Evolutionary conservation across 2,113 vertebrate genomes (phyloP).

Genomic region (Petromus typicus): DNA sequence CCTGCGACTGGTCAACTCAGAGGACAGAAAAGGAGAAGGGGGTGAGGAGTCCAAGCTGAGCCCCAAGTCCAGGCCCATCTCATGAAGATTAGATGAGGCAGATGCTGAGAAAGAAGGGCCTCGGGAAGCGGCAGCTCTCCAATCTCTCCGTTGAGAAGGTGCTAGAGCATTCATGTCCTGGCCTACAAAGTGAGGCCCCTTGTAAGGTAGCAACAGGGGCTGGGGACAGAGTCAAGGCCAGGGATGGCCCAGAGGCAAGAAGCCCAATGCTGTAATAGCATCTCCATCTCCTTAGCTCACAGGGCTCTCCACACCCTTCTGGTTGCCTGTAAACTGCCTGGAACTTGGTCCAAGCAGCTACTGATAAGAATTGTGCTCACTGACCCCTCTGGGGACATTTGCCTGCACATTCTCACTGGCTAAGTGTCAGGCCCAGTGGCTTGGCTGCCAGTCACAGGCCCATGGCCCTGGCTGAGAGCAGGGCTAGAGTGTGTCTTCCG

Average conservation of each 20-base stretch:
- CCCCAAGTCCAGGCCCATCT: constrained; percentile 61
- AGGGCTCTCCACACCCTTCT: constrained; percentile 61
- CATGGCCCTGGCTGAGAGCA: constrained; percentile 93
- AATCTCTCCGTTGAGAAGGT: constrained; percentile 43
- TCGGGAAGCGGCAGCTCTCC: constrained; percentile 14
- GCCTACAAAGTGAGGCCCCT: constrained; percentile 57
- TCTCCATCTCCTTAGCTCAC: constrained; percentile 81
- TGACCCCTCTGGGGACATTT: constrained; percentile 73
- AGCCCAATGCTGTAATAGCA: constrained; percentile 64
- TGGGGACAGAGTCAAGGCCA: constrained; percentile 62
- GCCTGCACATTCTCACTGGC: constrained; percentile 64
- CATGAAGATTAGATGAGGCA: constrained; percentile 9
- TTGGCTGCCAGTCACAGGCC: constrained; percentile 88
- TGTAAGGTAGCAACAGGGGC: constrained; percentile 10
- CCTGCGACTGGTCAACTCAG: constrained; percentile 29
- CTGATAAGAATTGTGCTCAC: constrained; percentile 86
- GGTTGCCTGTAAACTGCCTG: constrained; percentile 58
- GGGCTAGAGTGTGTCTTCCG: constrained; percentile 97
- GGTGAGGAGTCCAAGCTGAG: background rate
- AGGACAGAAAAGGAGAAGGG: background rate
- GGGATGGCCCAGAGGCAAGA: constrained; percentile 75
- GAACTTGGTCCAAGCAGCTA: constrained; percentile 54
- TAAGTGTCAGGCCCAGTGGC: constrained; percentile 89
- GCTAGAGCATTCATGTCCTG: constrained; percentile 73
- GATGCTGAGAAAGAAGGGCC: constrained; percentile 50